A percentile compares a stretch with the other conserved stretches of the same genome.
phyloP scores from a whole-genome alignment of 2,113 vertebrate species.

The Cichladusa arquata region DNA sequence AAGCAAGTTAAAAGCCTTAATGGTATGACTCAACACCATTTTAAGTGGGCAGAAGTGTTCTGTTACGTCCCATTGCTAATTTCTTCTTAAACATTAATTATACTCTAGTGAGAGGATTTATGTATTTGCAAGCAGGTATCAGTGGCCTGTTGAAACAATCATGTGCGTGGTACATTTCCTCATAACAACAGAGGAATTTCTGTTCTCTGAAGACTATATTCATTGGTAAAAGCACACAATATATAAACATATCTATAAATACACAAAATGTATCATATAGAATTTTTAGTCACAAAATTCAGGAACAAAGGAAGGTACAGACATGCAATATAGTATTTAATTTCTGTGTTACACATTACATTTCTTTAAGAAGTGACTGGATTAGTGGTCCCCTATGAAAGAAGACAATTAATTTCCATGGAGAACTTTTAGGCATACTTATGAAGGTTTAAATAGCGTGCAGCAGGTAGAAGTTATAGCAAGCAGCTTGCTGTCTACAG shows the following conservation, averaged over 20 bases:
- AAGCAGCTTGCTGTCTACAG: neutral
- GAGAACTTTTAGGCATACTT: neutral
- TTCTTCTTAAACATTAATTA: conserved; percentile 34
- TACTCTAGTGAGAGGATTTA: neutral
- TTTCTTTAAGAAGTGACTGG: neutral
- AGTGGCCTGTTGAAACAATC: neutral
- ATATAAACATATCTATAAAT: accelerated
- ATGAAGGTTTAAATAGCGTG: neutral
- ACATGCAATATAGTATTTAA: neutral
- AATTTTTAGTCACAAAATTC: neutral
- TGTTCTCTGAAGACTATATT: neutral
- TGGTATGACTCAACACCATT: conserved; percentile 36
- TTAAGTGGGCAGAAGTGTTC: conserved; percentile 41
- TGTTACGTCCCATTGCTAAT: neutral
- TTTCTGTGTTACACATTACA: neutral
- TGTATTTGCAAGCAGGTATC: conserved; percentile 11
- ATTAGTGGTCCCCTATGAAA: neutral
- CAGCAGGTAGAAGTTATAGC: neutral
- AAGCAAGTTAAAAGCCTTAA: conserved; percentile 44
- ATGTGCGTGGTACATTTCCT: neutral
- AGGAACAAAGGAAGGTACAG: neutral
- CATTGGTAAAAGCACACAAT: neutral
- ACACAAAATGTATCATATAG: neutral
- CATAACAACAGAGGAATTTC: neutral
- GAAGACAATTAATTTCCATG: neutral